Conservation (phyloP, 1,140 invertebrate genomes). For the Chelonus insularis region DNA sequence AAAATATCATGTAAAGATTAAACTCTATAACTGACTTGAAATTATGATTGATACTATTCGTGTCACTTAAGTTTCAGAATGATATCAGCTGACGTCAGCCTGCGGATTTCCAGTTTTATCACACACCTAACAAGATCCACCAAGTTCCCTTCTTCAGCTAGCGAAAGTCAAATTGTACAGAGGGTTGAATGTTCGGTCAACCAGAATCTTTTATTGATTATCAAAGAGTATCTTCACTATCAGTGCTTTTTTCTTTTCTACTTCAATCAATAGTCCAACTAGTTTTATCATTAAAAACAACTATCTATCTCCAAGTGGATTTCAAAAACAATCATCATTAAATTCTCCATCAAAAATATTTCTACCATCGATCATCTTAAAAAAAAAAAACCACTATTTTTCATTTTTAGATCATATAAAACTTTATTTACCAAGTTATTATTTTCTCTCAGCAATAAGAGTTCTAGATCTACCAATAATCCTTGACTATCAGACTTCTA, state of each 20-base stretch:
- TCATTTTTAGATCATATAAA: too few relatives aligned
- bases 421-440: too few relatives aligned
- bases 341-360: too few relatives aligned
- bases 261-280: background rate
- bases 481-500: too few relatives aligned
- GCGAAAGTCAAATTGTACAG: slow-evolving; percentile 25
- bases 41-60: slow-evolving; percentile 35
- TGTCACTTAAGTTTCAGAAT: slow-evolving; percentile 15
- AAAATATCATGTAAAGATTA: slow-evolving; percentile 31
- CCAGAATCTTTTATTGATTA: slow-evolving; percentile 14
- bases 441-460: too few relatives aligned
- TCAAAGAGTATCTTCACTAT: slow-evolving; percentile 7
- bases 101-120: slow-evolving; percentile 22
- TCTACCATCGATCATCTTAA: too few relatives aligned
- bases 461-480: too few relatives aligned
- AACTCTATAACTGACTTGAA: slow-evolving; percentile 1
- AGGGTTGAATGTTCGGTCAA: slow-evolving; percentile 19
- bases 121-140: slow-evolving; percentile 22
- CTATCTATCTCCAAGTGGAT: too few relatives aligned
- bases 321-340: too few relatives aligned
- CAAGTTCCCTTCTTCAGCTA: background rate
- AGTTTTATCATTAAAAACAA: background rate
- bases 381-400: too few relatives aligned
- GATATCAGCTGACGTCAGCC: slow-evolving; percentile 24
- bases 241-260: background rate